phyloP scores from a whole-genome alignment of 2,113 vertebrate species.

The Ifrita kowaldi region DNA sequence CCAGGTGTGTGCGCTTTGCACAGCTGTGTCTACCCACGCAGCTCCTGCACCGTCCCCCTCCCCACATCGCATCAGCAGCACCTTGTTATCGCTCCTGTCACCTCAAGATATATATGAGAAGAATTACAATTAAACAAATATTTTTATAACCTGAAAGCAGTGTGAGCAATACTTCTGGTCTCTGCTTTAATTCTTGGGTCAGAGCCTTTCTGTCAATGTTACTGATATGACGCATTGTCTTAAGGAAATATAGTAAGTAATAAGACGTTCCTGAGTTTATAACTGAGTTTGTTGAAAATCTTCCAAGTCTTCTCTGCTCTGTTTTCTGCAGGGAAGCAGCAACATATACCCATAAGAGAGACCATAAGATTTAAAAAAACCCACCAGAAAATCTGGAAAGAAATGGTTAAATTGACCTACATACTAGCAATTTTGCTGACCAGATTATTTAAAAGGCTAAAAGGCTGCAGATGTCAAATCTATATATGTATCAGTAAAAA shows the following conservation, averaged over 20 bases:
- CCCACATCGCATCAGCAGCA: fast-evolving
- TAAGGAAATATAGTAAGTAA: not conserved
- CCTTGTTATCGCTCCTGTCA: not conserved
- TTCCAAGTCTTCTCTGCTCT: not conserved
- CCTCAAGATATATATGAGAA: not conserved
- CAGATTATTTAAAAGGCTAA: slow-evolving; percentile 58
- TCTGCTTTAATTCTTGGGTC: not conserved
- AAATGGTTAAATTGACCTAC: slow-evolving; percentile 54
- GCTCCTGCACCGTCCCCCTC: fast-evolving
- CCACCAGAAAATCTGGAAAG: not conserved
- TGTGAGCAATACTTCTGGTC: not conserved
- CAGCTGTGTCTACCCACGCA: fast-evolving
- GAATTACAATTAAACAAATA: not conserved
- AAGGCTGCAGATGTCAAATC: slow-evolving; percentile 35
- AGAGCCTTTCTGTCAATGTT: not conserved
- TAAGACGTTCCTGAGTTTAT: slow-evolving; percentile 15
- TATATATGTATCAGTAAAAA: slow-evolving; percentile 27
- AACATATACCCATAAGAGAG: not conserved
- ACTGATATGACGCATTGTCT: not conserved
- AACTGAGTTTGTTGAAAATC: not conserved
- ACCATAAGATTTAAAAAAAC: not conserved
- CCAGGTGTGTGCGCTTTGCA: not conserved
- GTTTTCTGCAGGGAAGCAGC: not conserved
- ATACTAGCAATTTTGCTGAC: slow-evolving; percentile 38
- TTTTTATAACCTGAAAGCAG: not conserved